These are phyloP conservation scores for Tinea pellionella DNA, from an alignment of 2,888 invertebrate species.

Conservation along the genomic window DNA sequence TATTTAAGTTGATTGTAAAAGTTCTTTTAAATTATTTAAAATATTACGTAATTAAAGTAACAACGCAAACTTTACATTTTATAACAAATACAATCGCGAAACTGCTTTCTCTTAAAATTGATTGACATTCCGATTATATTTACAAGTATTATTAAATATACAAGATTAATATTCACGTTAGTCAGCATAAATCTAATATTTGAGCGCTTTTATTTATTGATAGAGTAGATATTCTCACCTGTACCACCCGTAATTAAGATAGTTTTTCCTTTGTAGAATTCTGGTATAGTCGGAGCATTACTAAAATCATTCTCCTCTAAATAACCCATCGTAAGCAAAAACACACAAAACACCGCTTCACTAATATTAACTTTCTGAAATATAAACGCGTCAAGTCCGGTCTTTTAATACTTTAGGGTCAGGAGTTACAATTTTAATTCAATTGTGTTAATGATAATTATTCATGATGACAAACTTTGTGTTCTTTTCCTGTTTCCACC, in stretches of 20 bases:
- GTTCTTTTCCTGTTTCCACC: background rate
- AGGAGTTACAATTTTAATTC: background rate
- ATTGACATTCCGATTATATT: too few species aligned
- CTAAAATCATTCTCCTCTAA: conserved; percentile 34
- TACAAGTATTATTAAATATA: too few species aligned
- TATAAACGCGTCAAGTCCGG: background rate
- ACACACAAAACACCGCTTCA: background rate
- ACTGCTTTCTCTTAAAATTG: too few species aligned
- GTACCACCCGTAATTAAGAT: conserved; percentile 88
- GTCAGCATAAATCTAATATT: too few species aligned
- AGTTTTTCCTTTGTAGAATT: conserved; percentile 75
- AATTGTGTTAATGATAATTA: background rate
- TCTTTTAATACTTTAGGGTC: background rate
- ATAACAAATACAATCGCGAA: too few species aligned
- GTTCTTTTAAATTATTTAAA: too few species aligned
- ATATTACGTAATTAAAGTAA: too few species aligned
- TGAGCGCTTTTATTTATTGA: too few species aligned
- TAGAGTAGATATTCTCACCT: conserved; percentile 43
- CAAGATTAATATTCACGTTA: too few species aligned
- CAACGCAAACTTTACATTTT: too few species aligned
- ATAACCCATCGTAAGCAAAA: conserved; percentile 34
- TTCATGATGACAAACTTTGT: background rate
- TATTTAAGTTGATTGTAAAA: too few species aligned
- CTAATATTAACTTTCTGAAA: background rate
- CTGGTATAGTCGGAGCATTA: conserved; percentile 54